Evolutionary conservation across 2,888 invertebrate species (phyloP), one percentile per base, ranked within the genome.

Genomic region (Nomada ferruginata): DNA sequence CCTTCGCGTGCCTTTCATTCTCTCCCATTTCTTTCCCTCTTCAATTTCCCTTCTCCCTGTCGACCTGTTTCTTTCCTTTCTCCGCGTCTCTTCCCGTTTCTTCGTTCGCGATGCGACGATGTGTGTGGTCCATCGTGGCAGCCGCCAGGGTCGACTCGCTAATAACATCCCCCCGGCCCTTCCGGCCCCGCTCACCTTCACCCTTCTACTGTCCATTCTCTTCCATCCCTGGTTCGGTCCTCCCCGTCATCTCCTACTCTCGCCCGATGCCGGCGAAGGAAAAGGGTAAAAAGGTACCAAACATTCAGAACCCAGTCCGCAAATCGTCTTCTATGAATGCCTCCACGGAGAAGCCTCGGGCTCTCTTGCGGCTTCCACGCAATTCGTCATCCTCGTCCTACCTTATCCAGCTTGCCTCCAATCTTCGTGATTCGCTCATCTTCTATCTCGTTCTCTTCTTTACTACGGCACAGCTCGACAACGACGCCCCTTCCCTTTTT

Each of bases 61-160:
- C 80, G 59, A 64, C 70, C 76, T 61, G 59, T 50, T 76, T 71
- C 65, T 78, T 71, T 66, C 73, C 76, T 73, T 76, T 71, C 76
- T 75, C 76, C 72, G 53, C 68, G 69, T 71, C 77, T 86, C 80
- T 85, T 68, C 70, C 69, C 79, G 84, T 79, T 73, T 75, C 83
- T 81, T 85, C 79, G 73, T 81, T 76, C 87, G 79, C 82, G 82
- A 83, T 86, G 87, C 87, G 86, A 91, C 91, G 91, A 92, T 91
- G 91, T 91, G 92, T 92, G 92, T 92, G 92, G 92, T 91, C 92
- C 89, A 78, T 86, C 90, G 90, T 90, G 89, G 88, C 92, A 91
- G 92, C 91, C 92, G 91, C 90, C 92, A 91, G 92, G 89, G 90
- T 88, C 90, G 89, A 89, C 91, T 91, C 91, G 90, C 92, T 92